A percentile compares a stretch with the other conserved stretches of the same genome.
These are phyloP conservation scores for Lepidurus couesii DNA, from an alignment of 1,140 invertebrate genomes.

Conservation along the genomic window DNA sequence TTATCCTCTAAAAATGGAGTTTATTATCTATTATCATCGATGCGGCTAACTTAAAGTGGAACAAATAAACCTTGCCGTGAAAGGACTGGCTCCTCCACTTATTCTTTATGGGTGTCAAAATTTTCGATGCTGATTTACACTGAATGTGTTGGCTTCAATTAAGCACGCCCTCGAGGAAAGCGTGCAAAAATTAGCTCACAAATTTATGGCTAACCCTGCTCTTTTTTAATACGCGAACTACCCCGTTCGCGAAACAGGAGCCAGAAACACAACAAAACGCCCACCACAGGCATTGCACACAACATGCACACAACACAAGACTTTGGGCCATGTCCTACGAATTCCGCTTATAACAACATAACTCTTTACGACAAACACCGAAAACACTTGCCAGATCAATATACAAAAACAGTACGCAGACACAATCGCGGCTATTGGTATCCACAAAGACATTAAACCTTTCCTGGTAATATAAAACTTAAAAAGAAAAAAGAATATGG, in stretches of 20 bases:
- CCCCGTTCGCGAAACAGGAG: not conserved
- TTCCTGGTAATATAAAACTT: not conserved
- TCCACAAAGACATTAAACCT: slow-evolving; percentile 9
- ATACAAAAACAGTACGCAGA: slow-evolving; percentile 18
- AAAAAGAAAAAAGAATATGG: not conserved
- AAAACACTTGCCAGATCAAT: slow-evolving; percentile 11
- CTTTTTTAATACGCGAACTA: not conserved
- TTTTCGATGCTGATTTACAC: slow-evolving; percentile 19
- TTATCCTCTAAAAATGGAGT: slow-evolving; percentile 1
- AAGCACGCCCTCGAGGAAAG: not conserved
- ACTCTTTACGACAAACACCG: slow-evolving; percentile 2
- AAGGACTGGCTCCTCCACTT: slow-evolving; percentile 17
- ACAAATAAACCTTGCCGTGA: slow-evolving; percentile 11
- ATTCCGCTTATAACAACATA: slow-evolving; percentile 11
- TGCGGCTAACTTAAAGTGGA: not conserved
- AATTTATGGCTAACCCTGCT: not conserved
- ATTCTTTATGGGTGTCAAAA: not conserved
- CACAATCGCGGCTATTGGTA: not conserved
- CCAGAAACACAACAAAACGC: slow-evolving; percentile 1
- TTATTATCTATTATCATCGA: slow-evolving; percentile 19
- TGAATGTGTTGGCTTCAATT: slow-evolving; percentile 15
- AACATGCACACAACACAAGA: slow-evolving; percentile 11
- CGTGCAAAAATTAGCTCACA: not conserved
- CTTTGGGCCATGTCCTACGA: not conserved
- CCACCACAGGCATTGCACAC: slow-evolving; percentile 20